Percentiles rank a stretch among this genome's conserved stretches.
phyloP scores from a whole-genome alignment of 2,888 invertebrate genomes.

The Drosophila peninsularis region DNA sequence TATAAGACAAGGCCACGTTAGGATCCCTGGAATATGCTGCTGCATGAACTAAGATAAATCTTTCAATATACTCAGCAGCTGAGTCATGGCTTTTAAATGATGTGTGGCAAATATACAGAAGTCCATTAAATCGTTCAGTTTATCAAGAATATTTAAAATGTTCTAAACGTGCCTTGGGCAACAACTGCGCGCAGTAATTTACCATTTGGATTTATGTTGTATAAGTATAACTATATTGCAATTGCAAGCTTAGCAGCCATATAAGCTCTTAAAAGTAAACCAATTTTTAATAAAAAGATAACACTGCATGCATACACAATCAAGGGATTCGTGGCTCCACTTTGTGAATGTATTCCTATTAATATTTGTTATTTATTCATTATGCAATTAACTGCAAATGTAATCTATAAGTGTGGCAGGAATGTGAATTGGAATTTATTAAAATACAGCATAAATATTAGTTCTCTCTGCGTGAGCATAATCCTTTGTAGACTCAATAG shows the following conservation, averaged over 20 bases:
- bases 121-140: conserved; percentile 7
- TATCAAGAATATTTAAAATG: conserved; percentile 2
- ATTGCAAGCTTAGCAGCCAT: background rate
- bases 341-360: background rate
- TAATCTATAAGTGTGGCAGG: background rate
- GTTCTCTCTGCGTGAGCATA: too few species aligned
- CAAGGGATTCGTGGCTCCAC: background rate
- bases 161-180: background rate
- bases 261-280: background rate
- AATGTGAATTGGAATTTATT: background rate
- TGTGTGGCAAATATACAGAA: conserved; percentile 24
- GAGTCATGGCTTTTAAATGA: conserved; percentile 36
- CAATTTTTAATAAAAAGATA: background rate
- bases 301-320: background rate
- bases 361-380: too few species aligned
- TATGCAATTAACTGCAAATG: too few species aligned
- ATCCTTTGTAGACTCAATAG: too few species aligned
- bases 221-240: background rate
- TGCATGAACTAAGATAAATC: conserved; percentile 25
- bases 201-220: background rate
- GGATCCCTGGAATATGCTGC: conserved; percentile 4
- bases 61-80: conserved; percentile 39
- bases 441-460: too few species aligned
- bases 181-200: background rate
- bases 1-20: too few species aligned